A percentile compares a stretch with the other conserved stretches of the same genome.
phyloP scores from a whole-genome alignment of 1,140 invertebrate genomes.

The Cotesia vestalis region DNA sequence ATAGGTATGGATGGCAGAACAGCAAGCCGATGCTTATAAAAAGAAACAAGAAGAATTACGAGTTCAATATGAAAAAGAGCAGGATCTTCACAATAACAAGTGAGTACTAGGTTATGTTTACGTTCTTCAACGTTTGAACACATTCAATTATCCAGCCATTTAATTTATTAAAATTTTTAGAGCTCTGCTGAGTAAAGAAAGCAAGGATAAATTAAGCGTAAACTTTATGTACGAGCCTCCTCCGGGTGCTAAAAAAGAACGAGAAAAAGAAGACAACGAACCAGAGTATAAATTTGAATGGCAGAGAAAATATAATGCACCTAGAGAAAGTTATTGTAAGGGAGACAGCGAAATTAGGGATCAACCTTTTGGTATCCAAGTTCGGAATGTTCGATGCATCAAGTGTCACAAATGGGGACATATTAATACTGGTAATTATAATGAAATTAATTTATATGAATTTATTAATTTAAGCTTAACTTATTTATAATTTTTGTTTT shows the following conservation, averaged over 20 bases:
- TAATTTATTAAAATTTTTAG: slow-evolving; percentile 61
- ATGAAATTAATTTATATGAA: background rate
- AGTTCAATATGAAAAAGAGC: slow-evolving; percentile 98
- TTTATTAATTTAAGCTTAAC: slow-evolving; percentile 1
- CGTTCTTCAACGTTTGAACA: background rate
- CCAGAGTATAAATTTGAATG: slow-evolving; percentile 99
- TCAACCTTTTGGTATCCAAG: slow-evolving; percentile 98
- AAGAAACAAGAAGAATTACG: slow-evolving; percentile 97
- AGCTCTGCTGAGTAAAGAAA: slow-evolving; percentile 96
- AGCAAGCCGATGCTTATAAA: slow-evolving; percentile 95
- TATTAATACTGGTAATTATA: slow-evolving; percentile 89
- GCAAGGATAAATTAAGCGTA: slow-evolving; percentile 97
- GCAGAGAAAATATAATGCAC: slow-evolving; percentile 99
- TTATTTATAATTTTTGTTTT: slow-evolving; percentile 17
- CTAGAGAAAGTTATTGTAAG: slow-evolving; percentile 95
- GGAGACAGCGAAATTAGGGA: slow-evolving; percentile 95
- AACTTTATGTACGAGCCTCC: slow-evolving; percentile 99
- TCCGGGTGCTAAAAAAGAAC: slow-evolving; percentile 90
- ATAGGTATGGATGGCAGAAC: slow-evolving; percentile 99
- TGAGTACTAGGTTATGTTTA: slow-evolving; percentile 63
- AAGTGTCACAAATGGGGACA: slow-evolving; percentile 99
- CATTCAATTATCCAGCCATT: background rate
- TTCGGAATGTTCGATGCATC: slow-evolving; percentile 96
- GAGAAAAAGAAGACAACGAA: slow-evolving; percentile 91
- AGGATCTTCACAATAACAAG: slow-evolving; percentile 98